Evolutionary conservation across 2,888 invertebrate genomes (phyloP), one percentile per base, ranked within the genome.

Genomic region (Marasmarcha lunaedactyla): DNA sequence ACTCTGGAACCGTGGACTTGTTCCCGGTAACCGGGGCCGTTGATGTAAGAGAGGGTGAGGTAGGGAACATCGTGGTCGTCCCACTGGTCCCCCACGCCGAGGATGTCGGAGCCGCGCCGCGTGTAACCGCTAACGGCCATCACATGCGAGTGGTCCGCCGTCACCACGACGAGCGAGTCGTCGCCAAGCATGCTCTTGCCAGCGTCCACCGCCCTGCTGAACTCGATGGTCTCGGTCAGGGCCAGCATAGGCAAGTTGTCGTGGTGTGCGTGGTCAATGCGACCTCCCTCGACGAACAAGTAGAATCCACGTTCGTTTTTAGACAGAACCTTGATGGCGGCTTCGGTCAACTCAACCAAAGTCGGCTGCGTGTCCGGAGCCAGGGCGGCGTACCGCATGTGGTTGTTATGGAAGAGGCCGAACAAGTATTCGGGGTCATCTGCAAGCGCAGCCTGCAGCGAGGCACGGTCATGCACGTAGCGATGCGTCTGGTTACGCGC

Each of bases 111-210:
- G 5, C 76, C 74, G 4, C 90, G 78, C 11, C 61, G 63, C 4
- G 89, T 83, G 65, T 92, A 92, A 0, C 92, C 92, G 37, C 85
- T 85, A 48, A 87, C 81, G 12, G 86, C 72, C 85, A 93, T 87
- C 1, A 88, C 87, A 62, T 92, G 92, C 0, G 90, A 85, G 63
- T 92, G 92, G 69, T 92, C 92, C 0, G 91, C 84, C 0, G 91
- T 90, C 9, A 91, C 92, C 15, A 94, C 86, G 13, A 93, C 85
- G 26, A 94, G 72, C 0, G 94, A 92, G 45, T 94, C 67, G 34
- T 55, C 57, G 1, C 54, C 42, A 25, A 90, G 65, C 44, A 85
- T 60, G 35, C 45, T 45, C 30, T 74, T 47, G 7, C 92, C 69
- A 36, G 55, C 52, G 33, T 40, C 37, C 41, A 89, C 76, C 26